Evolutionary conservation across 2,888 invertebrate genomes (phyloP).

Genomic region (Apamea sordens): DNA sequence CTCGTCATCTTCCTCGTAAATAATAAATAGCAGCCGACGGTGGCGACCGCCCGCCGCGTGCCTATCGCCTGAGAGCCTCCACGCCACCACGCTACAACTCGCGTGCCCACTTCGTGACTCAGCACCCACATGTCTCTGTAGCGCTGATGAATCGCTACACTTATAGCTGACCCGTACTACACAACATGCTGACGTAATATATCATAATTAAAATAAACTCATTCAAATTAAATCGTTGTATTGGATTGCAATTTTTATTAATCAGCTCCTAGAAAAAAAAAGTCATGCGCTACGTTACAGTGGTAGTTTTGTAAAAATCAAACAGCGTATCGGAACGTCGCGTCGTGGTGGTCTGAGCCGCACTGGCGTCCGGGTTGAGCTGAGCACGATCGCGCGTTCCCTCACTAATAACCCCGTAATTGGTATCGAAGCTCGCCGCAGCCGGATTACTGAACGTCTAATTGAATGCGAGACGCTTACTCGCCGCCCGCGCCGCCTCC

Average conservation of each 20-base stretch:
- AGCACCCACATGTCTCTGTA: slow-evolving; percentile 73
- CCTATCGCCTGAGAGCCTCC: slow-evolving; percentile 60
- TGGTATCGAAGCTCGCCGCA: slow-evolving; percentile 90
- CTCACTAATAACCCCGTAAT: slow-evolving; percentile 90
- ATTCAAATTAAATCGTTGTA: slow-evolving; percentile 9
- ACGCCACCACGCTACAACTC: slow-evolving; percentile 41
- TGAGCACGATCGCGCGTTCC: slow-evolving; percentile 81
- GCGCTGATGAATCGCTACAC: slow-evolving; percentile 75
- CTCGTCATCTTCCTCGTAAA: slow-evolving; percentile 86
- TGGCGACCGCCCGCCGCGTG: slow-evolving; percentile 39
- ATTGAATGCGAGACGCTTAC: slow-evolving; percentile 89
- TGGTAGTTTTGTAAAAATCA: slow-evolving; percentile 68
- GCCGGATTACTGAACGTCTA: slow-evolving; percentile 90
- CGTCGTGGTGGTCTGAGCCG: slow-evolving; percentile 58
- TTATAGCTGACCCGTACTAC: slow-evolving; percentile 56
- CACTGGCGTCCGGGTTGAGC: slow-evolving; percentile 74
- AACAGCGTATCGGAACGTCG: slow-evolving; percentile 66
- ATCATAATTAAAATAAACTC: slow-evolving; percentile 5
- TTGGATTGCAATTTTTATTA: slow-evolving; percentile 1
- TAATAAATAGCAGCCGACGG: slow-evolving; percentile 83
- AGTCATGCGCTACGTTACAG: slow-evolving; percentile 14
- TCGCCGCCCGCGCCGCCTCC: slow-evolving; percentile 71
- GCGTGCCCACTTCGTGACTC: slow-evolving; percentile 75
- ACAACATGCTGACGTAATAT: slow-evolving; percentile 17
- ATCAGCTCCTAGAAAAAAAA: background rate